Conservation (phyloP, 1,140 invertebrate species). For the Spodoptera litura region DNA sequence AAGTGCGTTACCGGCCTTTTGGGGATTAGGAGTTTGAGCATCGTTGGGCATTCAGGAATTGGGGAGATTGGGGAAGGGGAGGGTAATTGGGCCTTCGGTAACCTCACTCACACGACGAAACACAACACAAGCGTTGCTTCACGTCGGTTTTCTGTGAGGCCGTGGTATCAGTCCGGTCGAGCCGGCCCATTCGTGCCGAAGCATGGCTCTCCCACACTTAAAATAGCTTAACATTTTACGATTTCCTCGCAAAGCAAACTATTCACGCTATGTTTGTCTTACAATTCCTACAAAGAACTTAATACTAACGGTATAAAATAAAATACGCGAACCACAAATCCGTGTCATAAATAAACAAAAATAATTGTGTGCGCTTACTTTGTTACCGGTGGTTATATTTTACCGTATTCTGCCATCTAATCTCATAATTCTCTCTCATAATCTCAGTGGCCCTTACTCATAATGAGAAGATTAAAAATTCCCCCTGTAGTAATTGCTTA, state of each 20-base stretch:
- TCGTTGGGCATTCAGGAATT: too few species aligned
- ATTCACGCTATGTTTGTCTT: background rate
- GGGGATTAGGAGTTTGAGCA: too few species aligned
- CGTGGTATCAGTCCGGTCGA: too few species aligned
- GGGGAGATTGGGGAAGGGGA: too few species aligned
- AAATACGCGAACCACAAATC: conserved; percentile 28
- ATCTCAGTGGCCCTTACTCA: conserved; percentile 64
- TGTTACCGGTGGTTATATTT: conserved; percentile 45
- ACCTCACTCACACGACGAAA: too few species aligned
- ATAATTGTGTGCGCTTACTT: conserved; percentile 29
- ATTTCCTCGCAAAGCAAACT: conserved; percentile 16
- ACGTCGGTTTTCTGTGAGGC: too few species aligned
- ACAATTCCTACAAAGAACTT: background rate
- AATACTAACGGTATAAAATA: conserved; percentile 5
- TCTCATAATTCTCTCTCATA: conserved; percentile 63
- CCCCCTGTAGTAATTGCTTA: conserved; percentile 67
- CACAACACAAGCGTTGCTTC: too few species aligned
- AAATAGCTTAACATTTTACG: conserved; percentile 15
- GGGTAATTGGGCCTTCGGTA: too few species aligned
- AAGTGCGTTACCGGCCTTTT: too few species aligned
- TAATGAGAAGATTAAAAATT: conserved; percentile 75
- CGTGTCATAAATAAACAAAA: conserved; percentile 41
- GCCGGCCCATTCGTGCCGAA: too few species aligned
- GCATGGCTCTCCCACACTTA: too few species aligned
- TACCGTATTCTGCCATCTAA: conserved; percentile 52